These are phyloP conservation scores for Kryptopterus vitreolus DNA, from an alignment of 2,797 vertebrate genomes.

Conservation along the genomic window DNA sequence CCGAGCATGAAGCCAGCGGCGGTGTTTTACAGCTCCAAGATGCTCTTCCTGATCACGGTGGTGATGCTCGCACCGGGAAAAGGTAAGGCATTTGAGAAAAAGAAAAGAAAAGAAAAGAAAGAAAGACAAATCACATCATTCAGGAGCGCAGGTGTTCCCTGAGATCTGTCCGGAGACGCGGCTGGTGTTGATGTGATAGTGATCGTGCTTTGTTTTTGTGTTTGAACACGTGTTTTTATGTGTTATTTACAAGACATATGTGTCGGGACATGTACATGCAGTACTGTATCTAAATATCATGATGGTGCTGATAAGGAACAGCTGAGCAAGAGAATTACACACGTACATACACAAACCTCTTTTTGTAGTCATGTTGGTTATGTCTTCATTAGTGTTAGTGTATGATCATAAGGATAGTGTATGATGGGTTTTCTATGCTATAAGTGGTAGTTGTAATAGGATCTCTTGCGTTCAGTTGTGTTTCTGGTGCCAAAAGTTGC, in stretches of 20 bases:
- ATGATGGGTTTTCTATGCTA: neutral
- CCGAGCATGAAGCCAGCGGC: neutral
- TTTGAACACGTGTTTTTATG: neutral
- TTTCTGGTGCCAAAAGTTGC: constrained; percentile 1
- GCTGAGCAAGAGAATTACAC: neutral
- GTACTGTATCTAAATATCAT: too few relatives aligned
- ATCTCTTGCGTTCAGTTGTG: neutral
- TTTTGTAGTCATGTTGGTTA: neutral
- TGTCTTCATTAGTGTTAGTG: neutral
- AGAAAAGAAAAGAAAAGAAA: too few relatives aligned
- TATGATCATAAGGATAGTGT: neutral
- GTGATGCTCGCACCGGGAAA: constrained; percentile 19
- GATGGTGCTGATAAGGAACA: neutral
- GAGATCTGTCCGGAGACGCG: neutral
- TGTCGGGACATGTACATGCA: neutral
- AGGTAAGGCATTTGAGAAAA: constrained; percentile 18
- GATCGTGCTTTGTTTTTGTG: neutral
- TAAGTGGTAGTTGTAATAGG: neutral
- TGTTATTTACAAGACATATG: too few relatives aligned
- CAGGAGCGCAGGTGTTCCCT: constrained; percentile 8
- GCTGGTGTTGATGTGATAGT: neutral
- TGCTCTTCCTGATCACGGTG: neutral
- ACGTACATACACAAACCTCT: neutral
- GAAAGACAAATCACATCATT: neutral
- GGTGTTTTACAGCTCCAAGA: neutral